Evolutionary conservation across 2,113 vertebrate genomes (phyloP).

Genomic region (Siphamia tubifer): DNA sequence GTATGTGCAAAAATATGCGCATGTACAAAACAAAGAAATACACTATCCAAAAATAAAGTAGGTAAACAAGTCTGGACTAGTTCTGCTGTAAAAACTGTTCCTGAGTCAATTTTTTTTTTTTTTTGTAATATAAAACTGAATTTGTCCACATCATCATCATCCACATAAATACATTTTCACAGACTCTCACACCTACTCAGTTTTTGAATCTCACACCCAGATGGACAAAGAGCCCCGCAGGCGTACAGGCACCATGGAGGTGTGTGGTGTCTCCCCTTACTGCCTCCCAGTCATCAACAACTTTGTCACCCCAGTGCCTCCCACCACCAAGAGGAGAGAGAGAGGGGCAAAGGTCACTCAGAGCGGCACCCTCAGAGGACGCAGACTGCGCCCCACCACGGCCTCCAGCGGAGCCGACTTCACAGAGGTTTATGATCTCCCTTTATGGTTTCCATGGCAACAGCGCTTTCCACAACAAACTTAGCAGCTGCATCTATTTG

Average conservation of each 20-base stretch:
- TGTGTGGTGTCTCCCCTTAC: conserved; percentile 74
- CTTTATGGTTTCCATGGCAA: background rate
- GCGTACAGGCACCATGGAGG: conserved; percentile 56
- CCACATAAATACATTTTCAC: no score
- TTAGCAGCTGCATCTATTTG: background rate
- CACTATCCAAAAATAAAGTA: no score
- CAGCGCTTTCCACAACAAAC: conserved; percentile 14
- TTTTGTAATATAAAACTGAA: no score
- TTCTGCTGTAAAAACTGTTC: no score
- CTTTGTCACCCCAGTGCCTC: conserved; percentile 80
- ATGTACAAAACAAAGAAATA: no score
- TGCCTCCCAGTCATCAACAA: conserved; percentile 83
- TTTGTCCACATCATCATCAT: no score
- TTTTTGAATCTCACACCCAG: conserved; percentile 70
- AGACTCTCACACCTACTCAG: no score
- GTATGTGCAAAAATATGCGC: no score
- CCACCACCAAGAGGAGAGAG: conserved; percentile 65
- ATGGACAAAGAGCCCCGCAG: conserved; percentile 71
- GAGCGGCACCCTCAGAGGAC: conserved; percentile 62
- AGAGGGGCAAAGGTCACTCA: conserved; percentile 40
- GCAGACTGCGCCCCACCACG: conserved; percentile 78
- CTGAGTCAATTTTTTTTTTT: no score
- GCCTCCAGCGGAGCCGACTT: conserved; percentile 72
- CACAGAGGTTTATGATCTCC: conserved; percentile 61
- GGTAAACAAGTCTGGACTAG: no score